phyloP scores from a whole-genome alignment of 53 echinoderm and acorn worm genomes.

The Astropecten irregularis region DNA sequence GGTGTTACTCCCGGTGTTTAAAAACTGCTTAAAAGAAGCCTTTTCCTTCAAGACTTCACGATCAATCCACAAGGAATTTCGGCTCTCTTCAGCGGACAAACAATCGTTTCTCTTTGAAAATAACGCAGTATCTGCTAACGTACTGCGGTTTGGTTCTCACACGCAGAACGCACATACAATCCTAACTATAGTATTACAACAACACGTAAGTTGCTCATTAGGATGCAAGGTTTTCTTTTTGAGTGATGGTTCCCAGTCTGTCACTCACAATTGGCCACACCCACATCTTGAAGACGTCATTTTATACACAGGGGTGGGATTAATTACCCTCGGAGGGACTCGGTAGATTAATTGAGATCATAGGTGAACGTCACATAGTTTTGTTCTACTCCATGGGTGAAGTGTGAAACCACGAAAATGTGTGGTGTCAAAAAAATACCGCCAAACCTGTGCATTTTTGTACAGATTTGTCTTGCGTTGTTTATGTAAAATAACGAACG shows the following conservation, averaged over 20 bases:
- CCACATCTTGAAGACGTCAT: slow-evolving; percentile 34
- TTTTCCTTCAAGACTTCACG: neutral
- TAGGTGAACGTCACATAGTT: no score
- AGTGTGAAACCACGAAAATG: no score
- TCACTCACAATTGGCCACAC: slow-evolving; percentile 33
- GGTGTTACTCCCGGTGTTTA: neutral
- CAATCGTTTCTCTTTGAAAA: slow-evolving; percentile 2
- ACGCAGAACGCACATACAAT: neutral
- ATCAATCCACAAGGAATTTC: neutral
- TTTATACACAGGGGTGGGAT: slow-evolving; percentile 1
- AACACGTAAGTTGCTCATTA: neutral
- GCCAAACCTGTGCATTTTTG: no score
- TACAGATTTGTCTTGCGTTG: no score
- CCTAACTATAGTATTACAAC: slow-evolving; percentile 21
- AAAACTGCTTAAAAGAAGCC: neutral
- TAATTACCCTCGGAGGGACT: neutral
- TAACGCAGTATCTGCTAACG: neutral
- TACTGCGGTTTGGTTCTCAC: neutral
- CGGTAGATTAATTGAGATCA: no score
- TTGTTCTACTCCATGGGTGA: no score
- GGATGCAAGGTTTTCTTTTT: neutral
- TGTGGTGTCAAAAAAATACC: no score
- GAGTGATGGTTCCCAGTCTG: no score
- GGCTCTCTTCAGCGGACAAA: neutral
- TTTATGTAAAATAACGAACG: no score